Evolutionary conservation across 2,797 vertebrate species (phyloP).

Genomic region (Pristis pectinata): DNA sequence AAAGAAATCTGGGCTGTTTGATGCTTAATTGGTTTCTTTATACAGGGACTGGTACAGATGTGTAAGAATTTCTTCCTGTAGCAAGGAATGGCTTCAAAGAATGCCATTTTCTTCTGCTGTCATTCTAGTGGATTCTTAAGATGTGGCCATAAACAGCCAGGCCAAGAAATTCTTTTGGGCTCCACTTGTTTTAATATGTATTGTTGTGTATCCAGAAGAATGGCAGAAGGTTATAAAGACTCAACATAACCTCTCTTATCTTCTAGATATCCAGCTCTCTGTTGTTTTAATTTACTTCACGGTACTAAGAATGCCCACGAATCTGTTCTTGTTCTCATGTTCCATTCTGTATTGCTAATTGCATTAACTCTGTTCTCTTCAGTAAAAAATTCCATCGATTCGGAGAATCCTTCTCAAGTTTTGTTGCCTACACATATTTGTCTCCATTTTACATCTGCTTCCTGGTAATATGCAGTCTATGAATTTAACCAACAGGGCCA

Average conservation of each 20-base stretch:
- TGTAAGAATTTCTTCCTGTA: background rate
- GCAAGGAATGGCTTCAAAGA: background rate
- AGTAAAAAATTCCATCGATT: background rate
- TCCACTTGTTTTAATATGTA: too few relatives aligned
- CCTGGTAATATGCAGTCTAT: too few relatives aligned
- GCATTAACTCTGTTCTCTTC: background rate
- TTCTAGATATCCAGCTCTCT: background rate
- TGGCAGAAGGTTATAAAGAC: too few relatives aligned
- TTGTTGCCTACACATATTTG: too few relatives aligned
- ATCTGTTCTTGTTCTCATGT: background rate
- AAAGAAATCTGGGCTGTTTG: background rate
- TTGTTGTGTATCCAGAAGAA: too few relatives aligned
- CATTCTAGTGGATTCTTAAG: background rate
- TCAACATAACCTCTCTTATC: background rate
- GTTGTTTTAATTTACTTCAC: background rate
- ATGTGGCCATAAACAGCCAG: too few relatives aligned
- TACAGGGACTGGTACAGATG: background rate
- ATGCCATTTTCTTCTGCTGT: background rate
- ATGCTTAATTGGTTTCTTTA: background rate
- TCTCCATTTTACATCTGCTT: too few relatives aligned
- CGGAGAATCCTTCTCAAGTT: too few relatives aligned
- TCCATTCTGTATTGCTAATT: background rate
- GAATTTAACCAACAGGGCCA: too few relatives aligned
- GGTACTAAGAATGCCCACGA: background rate
- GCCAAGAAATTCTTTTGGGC: too few relatives aligned